These are phyloP conservation scores for Leptinotarsa defecta DNA, from an alignment of 1,140 invertebrate genomes.

Conservation along the genomic window DNA sequence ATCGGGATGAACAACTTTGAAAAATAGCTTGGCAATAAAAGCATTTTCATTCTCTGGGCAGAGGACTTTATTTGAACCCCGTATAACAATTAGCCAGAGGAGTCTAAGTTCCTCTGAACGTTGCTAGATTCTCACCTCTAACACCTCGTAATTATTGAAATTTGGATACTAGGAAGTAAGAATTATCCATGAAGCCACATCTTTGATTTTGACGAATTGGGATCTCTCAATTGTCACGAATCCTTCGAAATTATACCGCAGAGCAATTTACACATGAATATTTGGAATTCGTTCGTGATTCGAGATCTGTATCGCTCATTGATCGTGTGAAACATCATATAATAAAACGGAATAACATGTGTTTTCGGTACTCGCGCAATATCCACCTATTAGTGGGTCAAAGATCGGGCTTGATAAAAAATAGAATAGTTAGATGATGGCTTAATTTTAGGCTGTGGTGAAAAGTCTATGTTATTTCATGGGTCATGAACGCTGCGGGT, in stretches of 20 bases:
- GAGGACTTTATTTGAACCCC: too few species aligned
- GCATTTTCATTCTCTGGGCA: too few species aligned
- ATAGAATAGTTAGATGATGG: too few species aligned
- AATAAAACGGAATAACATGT: constrained; percentile 19
- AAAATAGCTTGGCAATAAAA: too few species aligned
- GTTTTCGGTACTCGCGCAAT: constrained; percentile 16
- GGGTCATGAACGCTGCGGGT: too few species aligned
- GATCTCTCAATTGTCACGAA: constrained; percentile 15
- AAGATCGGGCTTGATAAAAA: neutral
- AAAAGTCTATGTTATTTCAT: too few species aligned
- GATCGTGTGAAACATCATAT: constrained; percentile 20
- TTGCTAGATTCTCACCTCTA: neutral
- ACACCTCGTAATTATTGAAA: neutral
- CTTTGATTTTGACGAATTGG: constrained; percentile 6
- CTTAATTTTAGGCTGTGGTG: too few species aligned
- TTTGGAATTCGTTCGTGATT: constrained; percentile 14
- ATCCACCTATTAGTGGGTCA: constrained; percentile 13
- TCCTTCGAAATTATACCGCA: constrained; percentile 7
- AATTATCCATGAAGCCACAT: neutral
- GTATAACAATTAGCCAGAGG: too few species aligned
- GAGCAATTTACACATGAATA: constrained; percentile 7
- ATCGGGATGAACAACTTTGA: too few species aligned
- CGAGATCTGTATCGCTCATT: constrained; percentile 11
- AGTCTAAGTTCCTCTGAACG: too few species aligned
- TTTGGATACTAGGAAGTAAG: neutral